Base-by-base conservation (phyloP, 2,113 vertebrate genomes). In the Phoxinus phoxinus region DNA sequence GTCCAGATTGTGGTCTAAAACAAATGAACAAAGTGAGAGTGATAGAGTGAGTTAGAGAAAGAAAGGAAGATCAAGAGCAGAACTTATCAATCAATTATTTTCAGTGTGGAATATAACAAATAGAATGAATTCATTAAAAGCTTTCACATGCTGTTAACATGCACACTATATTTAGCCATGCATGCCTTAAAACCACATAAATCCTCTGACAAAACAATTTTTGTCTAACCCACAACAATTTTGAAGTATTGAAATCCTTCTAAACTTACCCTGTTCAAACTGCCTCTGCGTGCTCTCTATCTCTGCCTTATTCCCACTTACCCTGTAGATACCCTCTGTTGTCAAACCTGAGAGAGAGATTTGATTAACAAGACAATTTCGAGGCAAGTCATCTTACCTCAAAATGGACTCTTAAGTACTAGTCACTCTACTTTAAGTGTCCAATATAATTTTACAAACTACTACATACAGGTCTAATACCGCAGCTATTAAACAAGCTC, bases 201-300 rank as follows among this genome's bases (percentile, higher is more conserved):
- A 80, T 23, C 17, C 13, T 27, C 72, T 13, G 9, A 27, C n/a
- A 27, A 56, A 56, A 6, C 11, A n/a, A n/a, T n/a, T n/a, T n/a
- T n/a, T n/a, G n/a, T 58, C 12, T 32, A 32, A 32, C 19, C 0
- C 23, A 17, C 56, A 79, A 79, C 21, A 61, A 25, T 61, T 61
- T 44, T 41, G 19, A 23, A 56, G 12, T 46, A 37, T 17, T 30
- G 8, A 53, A 51, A 41, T 56, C 15, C 21, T 56, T 48, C 15
- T 35, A 17, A 56, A 86, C 94, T 95, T 89, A 99, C 98, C 98
- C 91, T 98, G 98, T 89, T 99, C 98, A 58, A 99, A 99, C 94
- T 98, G 98, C n/a, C 96, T 95, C 91, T 99, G 98, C 91, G 99
- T 95, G 87, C 96, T 97, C 87, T 99, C 98, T 96, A 99, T 99